Base-by-base conservation (phyloP, 1,140 invertebrate species). In the Anastatus disparis region DNA sequence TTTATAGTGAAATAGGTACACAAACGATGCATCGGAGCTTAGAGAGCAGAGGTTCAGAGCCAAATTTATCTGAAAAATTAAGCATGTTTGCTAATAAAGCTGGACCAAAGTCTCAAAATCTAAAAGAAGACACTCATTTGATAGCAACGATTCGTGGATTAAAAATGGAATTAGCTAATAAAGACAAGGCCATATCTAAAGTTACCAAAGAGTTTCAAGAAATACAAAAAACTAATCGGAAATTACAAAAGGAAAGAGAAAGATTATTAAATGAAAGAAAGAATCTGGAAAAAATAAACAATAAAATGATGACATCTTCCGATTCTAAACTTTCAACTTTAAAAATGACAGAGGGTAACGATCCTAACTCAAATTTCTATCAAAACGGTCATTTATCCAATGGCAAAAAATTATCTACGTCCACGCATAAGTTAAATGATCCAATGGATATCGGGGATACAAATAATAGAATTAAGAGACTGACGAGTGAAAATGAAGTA, bases 91-190 rank as follows among this genome's bases (percentile, higher is more conserved):
- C 53, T 1, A 44, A 52, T 2, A 81, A 79, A 40, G 48, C 29
- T n/a, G 77, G 72, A 2, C 72, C 71, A 12, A 86, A 84, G 29
- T 77, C 76, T 4, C 83, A 85, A 20, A 84, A 78, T 74, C 27
- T 75, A 0, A 93, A 92, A 80, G 91, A 93, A 75, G 92, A 94
- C 70, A 87, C 90, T 4, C 92, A 94, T 83, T 82, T 94, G 9
- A 79, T 93, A 13, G 92, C 93, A 0, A 93, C 93, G 0, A 92
- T 94, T 77, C 88, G 93, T 56, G 92, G 92, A 1, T 83, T 94
- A 71, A 91, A 93, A 78, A 79, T 90, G 0, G 93, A 94, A 78
- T 73, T 94, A 42, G 86, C 88, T 8, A 89, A 89, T 35, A 93
- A 93, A 77, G 92, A 94, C 65, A 91, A 93, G 71, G 87, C 88